phyloP scores from a whole-genome alignment of 2,113 vertebrate species.

The Potamarius usumacintae region DNA sequence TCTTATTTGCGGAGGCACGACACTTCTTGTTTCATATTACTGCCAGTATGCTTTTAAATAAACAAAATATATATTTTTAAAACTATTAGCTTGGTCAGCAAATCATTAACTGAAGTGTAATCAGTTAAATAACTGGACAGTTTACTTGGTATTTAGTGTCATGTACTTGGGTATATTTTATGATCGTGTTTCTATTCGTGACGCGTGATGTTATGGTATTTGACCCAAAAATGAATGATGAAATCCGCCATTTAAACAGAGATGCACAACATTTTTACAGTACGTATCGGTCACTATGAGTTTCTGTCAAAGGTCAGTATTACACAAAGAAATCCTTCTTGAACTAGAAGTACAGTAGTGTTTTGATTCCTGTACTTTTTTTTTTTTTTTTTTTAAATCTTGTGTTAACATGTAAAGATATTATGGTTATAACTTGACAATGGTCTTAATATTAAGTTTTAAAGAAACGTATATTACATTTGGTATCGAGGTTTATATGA shows the following conservation, averaged over 20 bases:
- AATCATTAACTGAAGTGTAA: background rate
- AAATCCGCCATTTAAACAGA: background rate
- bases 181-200: background rate
- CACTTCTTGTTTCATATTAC: background rate
- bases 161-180: background rate
- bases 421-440: background rate
- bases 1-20: background rate
- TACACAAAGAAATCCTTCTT: background rate
- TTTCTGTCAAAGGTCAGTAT: background rate
- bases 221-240: background rate
- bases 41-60: background rate
- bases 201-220: background rate
- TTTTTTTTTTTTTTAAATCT: no score
- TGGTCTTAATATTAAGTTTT: no score
- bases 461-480: background rate
- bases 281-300: background rate
- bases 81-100: background rate
- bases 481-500: background rate
- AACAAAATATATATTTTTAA: background rate
- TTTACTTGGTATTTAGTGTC: background rate
- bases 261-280: background rate
- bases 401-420: no score
- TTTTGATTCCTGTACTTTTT: background rate
- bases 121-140: background rate
- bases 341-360: background rate